Evolutionary conservation across 2,797 vertebrate genomes (phyloP).

Genomic region (Crypturellus tataupa): DNA sequence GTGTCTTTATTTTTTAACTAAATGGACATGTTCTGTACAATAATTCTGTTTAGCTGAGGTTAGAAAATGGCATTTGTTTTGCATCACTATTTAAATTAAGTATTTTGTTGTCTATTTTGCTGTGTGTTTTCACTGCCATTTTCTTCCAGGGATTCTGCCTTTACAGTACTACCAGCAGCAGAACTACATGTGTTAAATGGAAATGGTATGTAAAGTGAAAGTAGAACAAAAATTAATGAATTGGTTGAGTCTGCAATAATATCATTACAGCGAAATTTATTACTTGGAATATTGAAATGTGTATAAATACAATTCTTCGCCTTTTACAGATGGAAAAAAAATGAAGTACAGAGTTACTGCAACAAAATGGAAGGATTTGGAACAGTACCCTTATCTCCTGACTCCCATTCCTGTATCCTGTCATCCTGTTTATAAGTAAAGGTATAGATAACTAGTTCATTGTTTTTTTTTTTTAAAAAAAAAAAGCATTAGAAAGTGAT

Average conservation of each 20-base stretch:
- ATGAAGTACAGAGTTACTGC: not conserved
- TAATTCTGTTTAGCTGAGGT: not conserved
- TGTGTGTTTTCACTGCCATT: fast-evolving
- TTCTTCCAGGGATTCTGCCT: not conserved
- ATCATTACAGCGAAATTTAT: not conserved
- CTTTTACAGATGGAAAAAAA: slow-evolving; percentile 31
- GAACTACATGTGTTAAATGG: not conserved
- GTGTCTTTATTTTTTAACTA: not conserved
- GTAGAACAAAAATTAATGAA: not conserved
- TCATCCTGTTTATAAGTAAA: not conserved
- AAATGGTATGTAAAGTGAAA: not conserved
- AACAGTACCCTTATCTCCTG: not conserved
- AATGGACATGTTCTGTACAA: not conserved
- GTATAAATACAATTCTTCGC: not conserved
- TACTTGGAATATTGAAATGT: not conserved
- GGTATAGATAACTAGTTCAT: not conserved
- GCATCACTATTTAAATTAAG: not conserved
- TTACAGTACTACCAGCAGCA: not conserved
- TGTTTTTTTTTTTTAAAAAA: not conserved
- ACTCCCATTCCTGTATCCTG: not conserved
- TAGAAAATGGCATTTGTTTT: not conserved
- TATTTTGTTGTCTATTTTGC: not conserved
- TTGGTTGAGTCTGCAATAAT: not conserved
- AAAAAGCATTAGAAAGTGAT: not conserved
- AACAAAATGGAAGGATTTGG: not conserved